Base-by-base conservation (phyloP, 2,888 invertebrate genomes). In the Tholera decimalis region DNA sequence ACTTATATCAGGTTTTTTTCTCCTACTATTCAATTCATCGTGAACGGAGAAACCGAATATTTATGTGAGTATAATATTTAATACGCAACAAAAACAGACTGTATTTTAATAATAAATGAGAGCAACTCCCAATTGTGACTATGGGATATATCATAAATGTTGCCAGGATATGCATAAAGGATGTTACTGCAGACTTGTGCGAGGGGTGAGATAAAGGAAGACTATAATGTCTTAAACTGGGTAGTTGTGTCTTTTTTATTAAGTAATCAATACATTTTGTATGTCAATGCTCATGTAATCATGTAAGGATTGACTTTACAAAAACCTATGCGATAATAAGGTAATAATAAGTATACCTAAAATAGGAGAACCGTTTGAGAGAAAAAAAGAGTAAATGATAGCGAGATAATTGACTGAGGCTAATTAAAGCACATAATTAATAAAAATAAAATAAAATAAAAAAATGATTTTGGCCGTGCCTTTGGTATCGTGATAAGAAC, bases 11-110 rank as follows among this genome's bases (percentile, higher is more conserved):
- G 15, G 50, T 73, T 72, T 83, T 80, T 81, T 80, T 77, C 44
- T 72, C 76, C 59, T 76, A 76, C 83, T 76, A 81, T 75, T 75
- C 70, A 70, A 78, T 81, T 80, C 83, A 77, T 63, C 73, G 67
- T 65, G 66, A 70, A 73, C 63, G 65, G 47, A 79, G 79, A 56
- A 63, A 43, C 64, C 54, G 65, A 79, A 71, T 67, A 57, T 75
- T 79, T 79, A 72, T 78, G 73, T 59, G 74, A 24, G 61, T 61
- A 67, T 61, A 78, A 78, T 78, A 78, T 74, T 60, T 73, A 68
- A 74, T 74, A 74, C 74, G 79, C 79, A 74, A 78, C 57, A 61
- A 74, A 74, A 67, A 55, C 67, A 18, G 53, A 39, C 41, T 67
- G 53, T 73, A 60, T 73, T 72, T 73, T 60, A 73, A 78, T 77